phyloP scores from a whole-genome alignment of 1,140 invertebrate genomes.

The Monochamus saltuarius region DNA sequence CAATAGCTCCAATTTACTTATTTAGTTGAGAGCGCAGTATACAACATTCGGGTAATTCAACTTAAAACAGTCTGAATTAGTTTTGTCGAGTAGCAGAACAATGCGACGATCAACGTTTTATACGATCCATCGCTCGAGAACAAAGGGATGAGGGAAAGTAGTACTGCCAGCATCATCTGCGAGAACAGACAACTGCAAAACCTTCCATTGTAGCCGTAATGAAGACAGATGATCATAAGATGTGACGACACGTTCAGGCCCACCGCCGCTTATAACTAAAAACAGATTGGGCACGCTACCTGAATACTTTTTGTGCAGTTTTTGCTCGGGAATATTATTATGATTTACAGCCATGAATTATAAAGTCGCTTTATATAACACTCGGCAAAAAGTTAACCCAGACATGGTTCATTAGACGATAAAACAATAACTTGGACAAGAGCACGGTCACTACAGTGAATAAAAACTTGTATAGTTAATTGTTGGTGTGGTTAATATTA shows the following conservation, averaged over 20 bases:
- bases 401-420: no score
- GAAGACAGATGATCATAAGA: constrained; percentile 49
- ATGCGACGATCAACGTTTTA: constrained; percentile 34
- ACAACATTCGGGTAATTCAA: no score
- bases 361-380: no score
- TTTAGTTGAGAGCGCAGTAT: no score
- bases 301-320: constrained; percentile 3
- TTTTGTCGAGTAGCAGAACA: constrained; percentile 42
- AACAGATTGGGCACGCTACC: constrained; percentile 9
- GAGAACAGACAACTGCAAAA: constrained; percentile 43
- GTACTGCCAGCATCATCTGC: constrained; percentile 35
- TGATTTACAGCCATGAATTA: background rate
- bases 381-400: no score
- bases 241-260: constrained; percentile 32
- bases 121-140: constrained; percentile 35
- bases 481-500: no score
- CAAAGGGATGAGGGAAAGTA: constrained; percentile 36
- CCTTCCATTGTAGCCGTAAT: constrained; percentile 47
- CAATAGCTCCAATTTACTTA: no score
- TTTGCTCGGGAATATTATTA: constrained; percentile 1
- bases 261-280: background rate
- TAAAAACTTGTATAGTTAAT: no score
- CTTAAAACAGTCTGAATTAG: constrained; percentile 37
- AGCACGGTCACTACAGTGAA: no score
- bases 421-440: no score